These are phyloP conservation scores for Lobophora halterata DNA, from an alignment of 2,888 invertebrate genomes.

Conservation along the genomic window DNA sequence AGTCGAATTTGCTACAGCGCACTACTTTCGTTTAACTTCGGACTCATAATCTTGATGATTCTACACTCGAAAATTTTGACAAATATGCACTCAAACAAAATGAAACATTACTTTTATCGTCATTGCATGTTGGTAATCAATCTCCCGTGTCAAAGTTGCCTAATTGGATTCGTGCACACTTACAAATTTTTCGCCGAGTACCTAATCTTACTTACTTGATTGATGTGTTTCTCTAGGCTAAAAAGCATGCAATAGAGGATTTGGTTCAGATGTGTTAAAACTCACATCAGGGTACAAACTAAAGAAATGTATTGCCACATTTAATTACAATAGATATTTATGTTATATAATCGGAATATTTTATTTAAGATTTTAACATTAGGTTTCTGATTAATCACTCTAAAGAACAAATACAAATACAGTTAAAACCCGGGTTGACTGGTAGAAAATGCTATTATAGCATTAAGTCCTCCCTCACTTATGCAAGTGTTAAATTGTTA, in stretches of 20 bases:
- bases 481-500: no score
- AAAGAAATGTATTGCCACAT: slow-evolving; percentile 22
- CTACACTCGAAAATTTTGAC: background rate
- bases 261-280: slow-evolving; percentile 10
- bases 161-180: slow-evolving; percentile 18
- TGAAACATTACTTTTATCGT: slow-evolving; percentile 1
- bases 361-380: no score
- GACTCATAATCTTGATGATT: no score
- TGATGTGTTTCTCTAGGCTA: slow-evolving; percentile 23
- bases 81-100: background rate
- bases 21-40: no score
- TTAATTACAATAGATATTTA: no score
- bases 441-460: no score
- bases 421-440: no score
- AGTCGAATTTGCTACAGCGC: no score
- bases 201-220: slow-evolving; percentile 33
- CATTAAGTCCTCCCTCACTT: no score
- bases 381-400: no score
- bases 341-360: no score
- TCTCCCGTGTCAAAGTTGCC: slow-evolving; percentile 11
- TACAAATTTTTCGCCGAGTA: slow-evolving; percentile 12
- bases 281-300: slow-evolving; percentile 10
- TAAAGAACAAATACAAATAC: no score
- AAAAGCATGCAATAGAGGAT: slow-evolving; percentile 34
- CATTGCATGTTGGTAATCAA: slow-evolving; percentile 17